These are phyloP conservation scores for Magallana ariakensis DNA, from an alignment of 1,140 invertebrate species.

Conservation along the genomic window DNA sequence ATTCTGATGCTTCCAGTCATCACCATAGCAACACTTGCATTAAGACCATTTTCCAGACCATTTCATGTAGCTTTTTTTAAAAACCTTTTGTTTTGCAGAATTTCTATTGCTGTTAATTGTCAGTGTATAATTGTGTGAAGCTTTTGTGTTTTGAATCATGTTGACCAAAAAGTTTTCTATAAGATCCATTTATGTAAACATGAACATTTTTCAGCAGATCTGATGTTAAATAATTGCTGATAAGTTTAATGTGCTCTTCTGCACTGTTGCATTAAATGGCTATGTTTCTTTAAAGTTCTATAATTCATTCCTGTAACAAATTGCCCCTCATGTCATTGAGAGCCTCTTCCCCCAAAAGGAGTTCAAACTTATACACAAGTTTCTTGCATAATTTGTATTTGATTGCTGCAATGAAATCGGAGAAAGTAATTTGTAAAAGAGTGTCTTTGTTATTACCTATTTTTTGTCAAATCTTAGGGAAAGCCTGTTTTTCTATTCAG, in stretches of 20 bases:
- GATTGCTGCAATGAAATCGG: too few species aligned
- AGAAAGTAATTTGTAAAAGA: too few species aligned
- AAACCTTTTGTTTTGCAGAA: background rate
- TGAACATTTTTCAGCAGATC: background rate
- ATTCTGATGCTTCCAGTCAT: conserved; percentile 18
- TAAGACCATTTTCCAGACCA: background rate
- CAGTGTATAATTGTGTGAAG: background rate
- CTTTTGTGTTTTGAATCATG: background rate
- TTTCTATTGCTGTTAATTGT: conserved; percentile 3
- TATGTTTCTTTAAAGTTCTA: background rate
- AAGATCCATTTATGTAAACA: background rate
- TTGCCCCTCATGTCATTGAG: conserved; percentile 1
- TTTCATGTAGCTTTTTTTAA: background rate
- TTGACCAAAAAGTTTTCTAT: background rate
- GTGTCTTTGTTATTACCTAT: too few species aligned
- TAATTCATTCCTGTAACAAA: background rate
- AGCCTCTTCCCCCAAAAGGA: background rate
- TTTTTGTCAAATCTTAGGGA: too few species aligned
- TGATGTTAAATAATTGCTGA: background rate
- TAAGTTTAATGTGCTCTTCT: background rate
- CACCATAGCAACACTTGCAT: conserved; percentile 70
- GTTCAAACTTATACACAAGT: too few species aligned
- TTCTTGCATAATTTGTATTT: too few species aligned
- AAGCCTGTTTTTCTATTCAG: too few species aligned
- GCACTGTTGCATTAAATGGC: background rate